Percentiles rank a stretch among this genome's conserved stretches.
phyloP scores from a whole-genome alignment of 1,140 invertebrate species.

The Drosophila virilis region DNA sequence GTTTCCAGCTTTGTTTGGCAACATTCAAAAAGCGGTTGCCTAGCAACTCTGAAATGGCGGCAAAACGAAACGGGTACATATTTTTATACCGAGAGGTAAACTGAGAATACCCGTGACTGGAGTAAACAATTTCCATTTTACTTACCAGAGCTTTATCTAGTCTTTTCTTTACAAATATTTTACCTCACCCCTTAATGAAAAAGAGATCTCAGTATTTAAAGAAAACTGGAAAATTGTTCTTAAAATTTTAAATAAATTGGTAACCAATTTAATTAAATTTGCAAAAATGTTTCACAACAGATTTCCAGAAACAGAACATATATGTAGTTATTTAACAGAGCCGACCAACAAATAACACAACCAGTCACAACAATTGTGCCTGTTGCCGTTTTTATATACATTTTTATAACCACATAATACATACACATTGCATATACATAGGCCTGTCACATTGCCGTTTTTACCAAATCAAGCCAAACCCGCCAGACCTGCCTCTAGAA shows the following conservation, averaged over 20 bases:
- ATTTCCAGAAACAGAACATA: not conserved
- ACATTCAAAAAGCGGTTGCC: constrained; percentile 6
- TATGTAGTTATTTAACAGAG: not conserved
- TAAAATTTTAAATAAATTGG: not conserved
- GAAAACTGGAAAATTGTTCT: too few relatives aligned
- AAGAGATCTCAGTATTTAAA: too few relatives aligned
- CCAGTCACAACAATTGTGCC: constrained; percentile 6
- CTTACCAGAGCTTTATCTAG: not conserved
- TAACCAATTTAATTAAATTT: constrained; percentile 2
- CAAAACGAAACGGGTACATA: constrained; percentile 1
- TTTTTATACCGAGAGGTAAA: not conserved
- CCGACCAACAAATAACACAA: not conserved
- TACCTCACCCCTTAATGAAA: too few relatives aligned
- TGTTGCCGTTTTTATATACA: not conserved
- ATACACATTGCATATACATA: not conserved
- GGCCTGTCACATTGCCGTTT: not conserved
- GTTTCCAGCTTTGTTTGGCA: constrained; percentile 14
- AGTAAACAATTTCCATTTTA: not conserved
- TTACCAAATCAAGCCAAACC: not conserved
- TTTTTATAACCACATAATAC: not conserved
- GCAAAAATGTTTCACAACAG: constrained; percentile 5
- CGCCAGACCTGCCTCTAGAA: not conserved
- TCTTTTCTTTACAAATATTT: too few relatives aligned
- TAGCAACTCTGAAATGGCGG: constrained; percentile 3
- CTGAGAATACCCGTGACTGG: not conserved